Base-by-base conservation (phyloP, 2,113 vertebrate species). In the Eurystomus gularis region DNA sequence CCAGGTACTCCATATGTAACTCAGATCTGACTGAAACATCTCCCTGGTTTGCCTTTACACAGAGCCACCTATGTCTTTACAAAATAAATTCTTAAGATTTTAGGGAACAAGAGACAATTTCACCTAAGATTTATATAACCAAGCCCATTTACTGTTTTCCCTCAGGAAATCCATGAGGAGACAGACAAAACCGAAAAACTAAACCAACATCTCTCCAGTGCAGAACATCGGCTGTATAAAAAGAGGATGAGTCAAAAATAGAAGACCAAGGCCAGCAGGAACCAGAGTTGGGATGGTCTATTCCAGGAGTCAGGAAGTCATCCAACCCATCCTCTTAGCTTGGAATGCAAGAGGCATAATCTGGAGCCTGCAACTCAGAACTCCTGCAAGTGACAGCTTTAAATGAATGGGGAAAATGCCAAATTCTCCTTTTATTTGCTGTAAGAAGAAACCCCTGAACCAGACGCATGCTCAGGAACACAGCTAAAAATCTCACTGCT, bases 271-370 rank as follows among this genome's bases (percentile, higher is more conserved):
- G 81, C 26, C 70, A 70, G 60, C 40, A 60, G 88, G 64, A 89
- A 54, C 33, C 60, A n/a, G 75, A 82, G 64, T 6, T 44, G 42
- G 77, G 42, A 51, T 2, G 17, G 51, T 19, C 77, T 91, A 82
- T 95, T 97, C 92, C 9, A 18, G 82, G 84, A 89, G 42, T 21
- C 94, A 91, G 92, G 94, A 95, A 94, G n/a, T 72, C 75, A 96
- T 92, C 66, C 71, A 95, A 79, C 5, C 55, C 83, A 93, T 84
- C 84, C 81, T 82, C 85, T 93, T 23, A 89, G 87, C 87, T 91
- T 87, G 90, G 75, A 91, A 91, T 46, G 73, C 28, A 33, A 68
- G 42, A 72, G 82, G 18, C 81, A 58, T 8, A 37, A 94, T 76
- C 69, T 29, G 61, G 17, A 91, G n/a, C 5, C 31, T 42, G 69